Evolutionary conservation across 2,797 vertebrate genomes (phyloP), one percentile per base, ranked within the genome.

Genomic region (Pelobates cultripes): DNA sequence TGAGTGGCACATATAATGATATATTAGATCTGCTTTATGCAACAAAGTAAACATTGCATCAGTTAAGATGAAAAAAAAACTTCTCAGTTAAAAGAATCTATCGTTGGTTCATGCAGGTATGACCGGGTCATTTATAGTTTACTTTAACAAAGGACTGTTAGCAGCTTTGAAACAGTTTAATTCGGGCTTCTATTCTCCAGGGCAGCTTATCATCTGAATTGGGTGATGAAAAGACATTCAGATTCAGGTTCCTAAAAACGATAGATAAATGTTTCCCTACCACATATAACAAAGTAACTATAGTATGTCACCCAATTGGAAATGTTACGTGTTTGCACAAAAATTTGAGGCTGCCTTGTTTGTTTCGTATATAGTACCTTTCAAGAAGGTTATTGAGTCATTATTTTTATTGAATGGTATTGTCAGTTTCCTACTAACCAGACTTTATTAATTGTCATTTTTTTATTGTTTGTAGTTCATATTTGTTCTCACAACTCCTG

Each of bases 201-300:
- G 63, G 51, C 43, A 77, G 75, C 70, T 74, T 78, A 78, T 45
- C 51, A 61, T 43, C 71, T 83, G 75, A 83, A 74, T 83, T 78
- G 75, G 75, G 81, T 78, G 81, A 82, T 82, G 81, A 78, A 77
- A 28, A 78, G 73, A 63, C 72, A 57, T 78, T 82, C 66, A 67
- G 43, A 70, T 41, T 67, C 63, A 68, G 41, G 53, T 73, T 60
- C 70, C 64, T 68, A 78, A 77, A 82, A 82, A 68, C 78, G 73
- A 73, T 53, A 61, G 66, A 73, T 73, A 73, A 73, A 44, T 47
- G 43, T 82, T 61, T 73, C 70, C 43, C 70, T 74, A 74, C 81
- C 70, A 43, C 80, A 82, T 77, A 28, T 28, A 28, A 28, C 28
- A 28, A 28, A 80, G 57, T 60, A 15, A 60, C 57, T 60, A 13